Evolutionary conservation across 1,140 invertebrate species (phyloP).

Genomic region (Scaptomyza montana): DNA sequence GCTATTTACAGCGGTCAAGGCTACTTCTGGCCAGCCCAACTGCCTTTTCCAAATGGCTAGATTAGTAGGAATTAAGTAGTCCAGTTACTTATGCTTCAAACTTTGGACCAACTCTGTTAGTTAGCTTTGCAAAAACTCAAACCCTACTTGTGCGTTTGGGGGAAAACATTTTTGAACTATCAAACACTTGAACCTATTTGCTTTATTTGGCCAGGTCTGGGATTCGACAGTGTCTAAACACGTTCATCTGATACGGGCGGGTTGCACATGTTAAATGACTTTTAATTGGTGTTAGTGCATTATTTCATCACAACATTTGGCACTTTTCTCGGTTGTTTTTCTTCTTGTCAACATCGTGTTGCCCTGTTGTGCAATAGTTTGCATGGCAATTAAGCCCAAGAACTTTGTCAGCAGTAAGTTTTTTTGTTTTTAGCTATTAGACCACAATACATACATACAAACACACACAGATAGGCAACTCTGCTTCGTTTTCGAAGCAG

Average conservation of each 20-base stretch:
- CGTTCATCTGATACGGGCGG: not conserved
- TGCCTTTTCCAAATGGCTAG: constrained; percentile 12
- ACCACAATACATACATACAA: constrained; percentile 31
- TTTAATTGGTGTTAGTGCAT: constrained; percentile 77
- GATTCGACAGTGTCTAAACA: not conserved
- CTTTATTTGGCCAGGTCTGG: constrained; percentile 48
- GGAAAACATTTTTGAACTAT: constrained; percentile 71
- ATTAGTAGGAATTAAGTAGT: constrained; percentile 49
- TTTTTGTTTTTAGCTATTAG: constrained; percentile 55
- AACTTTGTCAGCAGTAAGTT: constrained; percentile 68
- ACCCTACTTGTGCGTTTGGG: constrained; percentile 32
- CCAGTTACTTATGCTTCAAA: constrained; percentile 60
- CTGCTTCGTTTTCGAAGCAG: constrained; percentile 38
- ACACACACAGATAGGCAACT: constrained; percentile 14
- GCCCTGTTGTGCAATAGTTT: constrained; percentile 66
- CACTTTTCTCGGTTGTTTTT: constrained; percentile 30
- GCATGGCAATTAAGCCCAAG: constrained; percentile 53
- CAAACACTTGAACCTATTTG: constrained; percentile 72
- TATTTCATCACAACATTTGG: constrained; percentile 49
- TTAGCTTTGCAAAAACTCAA: constrained; percentile 34
- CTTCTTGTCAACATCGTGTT: constrained; percentile 32
- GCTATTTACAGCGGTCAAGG: constrained; percentile 51
- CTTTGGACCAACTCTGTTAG: constrained; percentile 56
- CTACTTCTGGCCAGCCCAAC: constrained; percentile 37
- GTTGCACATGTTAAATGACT: constrained; percentile 70